phyloP scores from a whole-genome alignment of 2,888 invertebrate species.

The Mesochorus sp. region DNA sequence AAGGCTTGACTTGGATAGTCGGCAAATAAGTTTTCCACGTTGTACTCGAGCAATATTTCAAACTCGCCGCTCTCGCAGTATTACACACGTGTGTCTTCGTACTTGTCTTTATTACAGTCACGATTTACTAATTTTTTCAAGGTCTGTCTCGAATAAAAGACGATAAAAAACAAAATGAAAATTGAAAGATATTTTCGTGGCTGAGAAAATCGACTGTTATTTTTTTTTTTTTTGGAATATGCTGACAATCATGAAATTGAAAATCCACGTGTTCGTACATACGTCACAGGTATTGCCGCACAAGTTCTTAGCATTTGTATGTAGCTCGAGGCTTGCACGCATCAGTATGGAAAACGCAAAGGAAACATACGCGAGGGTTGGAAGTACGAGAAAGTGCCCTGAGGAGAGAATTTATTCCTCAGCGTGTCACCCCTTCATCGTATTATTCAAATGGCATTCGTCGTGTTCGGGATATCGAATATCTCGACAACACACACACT shows the following conservation, averaged over 20 bases:
- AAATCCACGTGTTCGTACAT: too few relatives aligned
- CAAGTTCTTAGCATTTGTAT: neutral
- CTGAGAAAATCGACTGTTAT: too few relatives aligned
- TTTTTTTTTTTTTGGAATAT: neutral
- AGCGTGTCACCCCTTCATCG: constrained; percentile 61
- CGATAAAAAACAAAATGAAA: too few relatives aligned
- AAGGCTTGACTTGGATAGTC: constrained; percentile 16
- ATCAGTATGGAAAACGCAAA: neutral
- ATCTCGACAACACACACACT: constrained; percentile 39
- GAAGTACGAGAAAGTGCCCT: constrained; percentile 36
- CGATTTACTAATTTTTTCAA: too few relatives aligned
- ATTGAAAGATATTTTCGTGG: neutral
- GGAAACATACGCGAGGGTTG: neutral
- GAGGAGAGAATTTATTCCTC: constrained; percentile 65
- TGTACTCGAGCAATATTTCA: too few relatives aligned
- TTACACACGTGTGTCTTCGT: too few relatives aligned
- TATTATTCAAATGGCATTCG: constrained; percentile 70
- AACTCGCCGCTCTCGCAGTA: too few relatives aligned
- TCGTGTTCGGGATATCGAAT: constrained; percentile 64
- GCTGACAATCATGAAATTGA: too few relatives aligned
- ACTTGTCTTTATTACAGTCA: too few relatives aligned
- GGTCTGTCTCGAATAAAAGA: too few relatives aligned
- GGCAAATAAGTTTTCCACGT: constrained; percentile 51
- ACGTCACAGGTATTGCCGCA: too few relatives aligned
- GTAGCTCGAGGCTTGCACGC: constrained; percentile 13